phyloP scores from a whole-genome alignment of 1,140 invertebrate species.

The Drosophila ogumai region DNA sequence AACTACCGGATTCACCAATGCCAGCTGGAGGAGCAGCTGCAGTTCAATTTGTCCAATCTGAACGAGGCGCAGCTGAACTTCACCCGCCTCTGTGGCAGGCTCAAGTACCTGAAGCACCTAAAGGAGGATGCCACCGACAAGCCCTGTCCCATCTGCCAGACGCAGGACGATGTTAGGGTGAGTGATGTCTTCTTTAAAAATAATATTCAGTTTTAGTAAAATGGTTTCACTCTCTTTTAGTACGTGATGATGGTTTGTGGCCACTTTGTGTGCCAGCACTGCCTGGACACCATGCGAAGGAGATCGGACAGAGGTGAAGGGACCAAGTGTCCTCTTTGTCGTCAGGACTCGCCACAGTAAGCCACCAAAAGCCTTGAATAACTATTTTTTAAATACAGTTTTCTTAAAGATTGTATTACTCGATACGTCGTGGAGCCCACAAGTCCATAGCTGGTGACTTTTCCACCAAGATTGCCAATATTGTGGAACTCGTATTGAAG shows the following conservation, averaged over 20 bases:
- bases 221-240: slow-evolving; percentile 26
- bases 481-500: slow-evolving; percentile 87
- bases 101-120: slow-evolving; percentile 81
- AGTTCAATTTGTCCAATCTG: slow-evolving; percentile 58
- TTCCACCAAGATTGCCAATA: slow-evolving; percentile 91
- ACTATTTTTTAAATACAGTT: background rate
- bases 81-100: slow-evolving; percentile 54
- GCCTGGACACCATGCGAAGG: slow-evolving; percentile 55
- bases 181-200: background rate
- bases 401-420: slow-evolving; percentile 69
- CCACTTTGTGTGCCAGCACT: slow-evolving; percentile 74
- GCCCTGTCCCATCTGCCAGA: slow-evolving; percentile 90
- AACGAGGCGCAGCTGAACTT: slow-evolving; percentile 68
- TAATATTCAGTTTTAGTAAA: background rate
- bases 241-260: slow-evolving; percentile 82
- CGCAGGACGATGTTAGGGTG: slow-evolving; percentile 70
- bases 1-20: slow-evolving; percentile 64
- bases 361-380: no score
- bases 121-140: slow-evolving; percentile 85
- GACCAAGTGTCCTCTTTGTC: slow-evolving; percentile 88
- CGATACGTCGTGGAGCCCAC: slow-evolving; percentile 28
- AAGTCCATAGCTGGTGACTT: slow-evolving; percentile 86
- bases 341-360: slow-evolving; percentile 82
- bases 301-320: background rate
- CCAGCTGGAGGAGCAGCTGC: slow-evolving; percentile 57